Evolutionary conservation across 2,113 vertebrate species (phyloP), one percentile per base, ranked within the genome.

Genomic region (Rhea pennata): DNA sequence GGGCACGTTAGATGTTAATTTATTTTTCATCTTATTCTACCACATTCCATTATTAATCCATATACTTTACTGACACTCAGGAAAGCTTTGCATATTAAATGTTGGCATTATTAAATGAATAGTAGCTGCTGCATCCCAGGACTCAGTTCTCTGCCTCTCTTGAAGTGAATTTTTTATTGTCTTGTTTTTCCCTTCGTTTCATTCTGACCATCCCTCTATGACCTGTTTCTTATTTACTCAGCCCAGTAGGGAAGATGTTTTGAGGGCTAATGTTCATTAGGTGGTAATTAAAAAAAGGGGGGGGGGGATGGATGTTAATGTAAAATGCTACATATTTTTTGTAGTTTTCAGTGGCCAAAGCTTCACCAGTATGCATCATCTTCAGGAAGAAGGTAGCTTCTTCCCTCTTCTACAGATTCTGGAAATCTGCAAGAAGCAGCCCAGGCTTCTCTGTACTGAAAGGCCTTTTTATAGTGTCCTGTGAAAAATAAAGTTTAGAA

Each of bases 201-300:
- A 42, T 86, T 86, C 61, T 81, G 22, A 77, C 51, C 81, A 51
- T 16, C 24, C 36, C 67, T 65, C 80, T 86, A 26, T 77, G 36
- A 50, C 65, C 88, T 81, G 33, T 87, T 94, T 81, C 51, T 93
- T 39, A 33, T 78, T 81, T 92, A n/a, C 74, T 87, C 21, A 77
- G 64, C 69, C 51, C 48, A 81, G 42, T 53, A 84, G 73, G 56
- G 73, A 27, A 67, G n/a, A 5, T 72, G 48, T 92, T 84, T 62
- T 67, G 51, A 73, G 51, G 61, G 39, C 23, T 90, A 81, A 91
- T 91, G 54, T 64, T 95, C 51, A 88, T 84, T 92, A 91, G 51
- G 50, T 5, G 8, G 69, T 88, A 86, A 93, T 86, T 95, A 92
- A 94, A 82, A 84, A 53, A 83, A 29, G 64, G 6, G 36, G 36